phyloP scores from a whole-genome alignment of 23 tunicate species.

The Halocynthia aurantium region DNA sequence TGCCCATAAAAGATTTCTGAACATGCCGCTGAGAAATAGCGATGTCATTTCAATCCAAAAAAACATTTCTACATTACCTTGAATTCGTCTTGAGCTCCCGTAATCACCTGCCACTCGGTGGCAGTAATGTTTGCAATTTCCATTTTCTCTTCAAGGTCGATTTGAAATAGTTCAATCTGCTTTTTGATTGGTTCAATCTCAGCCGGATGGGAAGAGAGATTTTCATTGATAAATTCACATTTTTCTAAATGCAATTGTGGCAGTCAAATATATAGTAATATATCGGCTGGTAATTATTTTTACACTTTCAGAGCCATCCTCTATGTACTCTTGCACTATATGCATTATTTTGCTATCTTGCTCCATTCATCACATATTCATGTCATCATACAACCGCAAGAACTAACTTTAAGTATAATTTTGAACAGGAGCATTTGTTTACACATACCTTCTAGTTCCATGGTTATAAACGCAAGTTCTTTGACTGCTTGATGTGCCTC shows the following conservation, averaged over 20 bases:
- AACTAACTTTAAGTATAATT: too few relatives aligned
- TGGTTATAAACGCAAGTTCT: slow-evolving; percentile 32
- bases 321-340: too few relatives aligned
- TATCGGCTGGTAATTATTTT: background rate
- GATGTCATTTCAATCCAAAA: background rate
- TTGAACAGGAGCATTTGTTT: too few relatives aligned
- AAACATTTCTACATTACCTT: too few relatives aligned
- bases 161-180: slow-evolving; percentile 29
- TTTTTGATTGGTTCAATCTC: slow-evolving; percentile 22
- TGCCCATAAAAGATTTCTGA: too few relatives aligned
- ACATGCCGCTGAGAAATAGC: too few relatives aligned
- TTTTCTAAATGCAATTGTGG: slow-evolving; percentile 21
- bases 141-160: slow-evolving; percentile 32
- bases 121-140: slow-evolving; percentile 27
- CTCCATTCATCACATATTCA: too few relatives aligned
- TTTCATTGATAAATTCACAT: slow-evolving; percentile 26
- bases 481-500: slow-evolving; percentile 56
- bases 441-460: slow-evolving; percentile 53
- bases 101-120: slow-evolving; percentile 32
- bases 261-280: background rate
- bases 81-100: slow-evolving; percentile 33
- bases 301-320: too few relatives aligned
- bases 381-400: too few relatives aligned
- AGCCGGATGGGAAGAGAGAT: slow-evolving; percentile 17
- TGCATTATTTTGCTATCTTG: too few relatives aligned